Evolutionary conservation across 2,797 vertebrate genomes (phyloP).

Genomic region (Spheniscus humboldti): DNA sequence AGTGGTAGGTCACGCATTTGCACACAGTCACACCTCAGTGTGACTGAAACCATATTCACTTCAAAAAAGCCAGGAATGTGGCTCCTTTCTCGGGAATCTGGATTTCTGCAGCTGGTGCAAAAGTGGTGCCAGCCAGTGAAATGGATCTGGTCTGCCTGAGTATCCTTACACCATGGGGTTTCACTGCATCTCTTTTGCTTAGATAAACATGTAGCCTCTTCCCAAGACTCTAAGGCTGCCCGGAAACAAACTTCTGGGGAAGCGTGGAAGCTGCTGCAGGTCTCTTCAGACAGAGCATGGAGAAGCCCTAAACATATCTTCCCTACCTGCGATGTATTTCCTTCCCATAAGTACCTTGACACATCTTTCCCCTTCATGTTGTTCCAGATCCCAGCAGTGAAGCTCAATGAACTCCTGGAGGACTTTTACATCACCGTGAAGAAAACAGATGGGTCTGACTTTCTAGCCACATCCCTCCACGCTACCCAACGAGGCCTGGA

Average conservation of each 20-base stretch:
- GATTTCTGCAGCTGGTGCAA: not conserved
- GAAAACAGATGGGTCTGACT: slow-evolving; percentile 67
- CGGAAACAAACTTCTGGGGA: not conserved
- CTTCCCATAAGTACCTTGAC: not conserved
- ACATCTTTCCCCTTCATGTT: slow-evolving; percentile 38
- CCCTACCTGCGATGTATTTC: rapidly evolving
- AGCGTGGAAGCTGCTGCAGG: not conserved
- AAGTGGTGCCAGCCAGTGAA: not conserved
- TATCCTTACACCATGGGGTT: not conserved
- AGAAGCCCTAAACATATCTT: not conserved
- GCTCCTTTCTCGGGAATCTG: not conserved
- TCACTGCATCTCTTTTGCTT: not conserved
- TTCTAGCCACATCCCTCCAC: slow-evolving; percentile 56
- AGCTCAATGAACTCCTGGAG: slow-evolving; percentile 60
- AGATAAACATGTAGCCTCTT: not conserved
- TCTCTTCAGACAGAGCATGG: not conserved
- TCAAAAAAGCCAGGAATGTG: not conserved
- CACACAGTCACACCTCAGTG: not conserved
- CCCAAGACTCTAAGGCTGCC: not conserved
- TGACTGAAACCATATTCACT: not conserved
- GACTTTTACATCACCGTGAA: slow-evolving; percentile 62
- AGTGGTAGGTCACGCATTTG: not conserved
- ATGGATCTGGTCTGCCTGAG: not conserved
- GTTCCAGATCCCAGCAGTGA: slow-evolving; percentile 66
- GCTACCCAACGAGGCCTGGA: slow-evolving; percentile 52